Evolutionary conservation across 2,797 vertebrate species (phyloP), one percentile per base, ranked within the genome.

Genomic region (Pangasius macronema): DNA sequence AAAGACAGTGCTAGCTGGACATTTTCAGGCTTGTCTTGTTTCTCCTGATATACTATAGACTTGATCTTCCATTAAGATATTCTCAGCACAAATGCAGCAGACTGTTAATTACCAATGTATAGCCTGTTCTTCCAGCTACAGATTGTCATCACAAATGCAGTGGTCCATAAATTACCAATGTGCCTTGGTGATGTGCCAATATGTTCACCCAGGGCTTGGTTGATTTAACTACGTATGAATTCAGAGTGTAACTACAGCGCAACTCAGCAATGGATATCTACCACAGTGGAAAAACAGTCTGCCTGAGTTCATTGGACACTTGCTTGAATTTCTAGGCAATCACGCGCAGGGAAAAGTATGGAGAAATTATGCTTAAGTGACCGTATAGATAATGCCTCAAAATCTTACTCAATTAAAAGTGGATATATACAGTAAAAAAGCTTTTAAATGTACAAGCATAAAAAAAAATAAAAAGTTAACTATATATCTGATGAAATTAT

Each of bases 21-120:
- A 27, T 27, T 82, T 57, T 57, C n/a, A 63, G 79, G 10, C 49
- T 22, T 14, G 16, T 36, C 51, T 57, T 49, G n/a, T 20, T 65
- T 83, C 49, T 84, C 59, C 61, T 81, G 83, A 82, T 87, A 24
- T 85, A 77, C 39, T 49, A 51, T 83, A 24, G 24, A 27, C 46
- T n/a, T 81, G 79, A 39, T 85, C 24, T 49, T 83, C 39, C 24
- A 9, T 90, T 83, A 57, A 63, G 33, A n/a, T 33, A 73, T 67
- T 70, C 68, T 55, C 30, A 42, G 10, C 51, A 84, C 51, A 86
- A 79, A 88, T 90, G 36, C 16, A 24, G 77, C 59, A 77, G 76
- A 72, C 51, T 81, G 65, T 87, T 89, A 90, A 89, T 88, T 89
- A 82, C 51, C 65, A 86, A 67, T 73, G 75, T 59, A 63, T 57